Evolutionary conservation across 1,140 invertebrate species (phyloP).

Genomic region (Manduca sexta): DNA sequence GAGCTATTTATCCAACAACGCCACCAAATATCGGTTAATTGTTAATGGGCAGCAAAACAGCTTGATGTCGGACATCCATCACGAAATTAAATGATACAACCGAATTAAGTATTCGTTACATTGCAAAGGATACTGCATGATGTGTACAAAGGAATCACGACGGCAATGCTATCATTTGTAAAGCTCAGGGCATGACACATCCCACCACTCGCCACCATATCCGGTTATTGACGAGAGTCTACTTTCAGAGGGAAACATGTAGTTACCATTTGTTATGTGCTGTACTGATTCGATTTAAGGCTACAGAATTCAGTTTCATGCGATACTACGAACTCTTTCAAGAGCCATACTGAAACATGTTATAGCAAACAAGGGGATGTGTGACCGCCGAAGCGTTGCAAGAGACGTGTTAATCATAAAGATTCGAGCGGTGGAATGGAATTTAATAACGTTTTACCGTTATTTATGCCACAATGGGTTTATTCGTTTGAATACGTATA

Average conservation of each 20-base stretch:
- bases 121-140: background rate
- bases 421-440: background rate
- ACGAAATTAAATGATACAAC: background rate
- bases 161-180: conserved; percentile 20
- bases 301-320: background rate
- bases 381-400: background rate
- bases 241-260: conserved; percentile 9
- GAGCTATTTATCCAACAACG: background rate
- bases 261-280: background rate
- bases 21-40: background rate
- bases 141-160: background rate
- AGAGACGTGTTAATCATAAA: background rate
- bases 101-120: background rate
- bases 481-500: no score
- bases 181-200: conserved; percentile 11
- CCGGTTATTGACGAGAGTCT: conserved; percentile 14
- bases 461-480: no score
- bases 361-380: background rate
- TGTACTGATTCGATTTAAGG: conserved; percentile 5
- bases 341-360: no score
- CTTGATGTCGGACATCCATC: background rate
- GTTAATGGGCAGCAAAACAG: background rate
- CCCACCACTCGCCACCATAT: conserved; percentile 6
- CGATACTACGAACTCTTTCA: no score
- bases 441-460: no score